phyloP scores from a whole-genome alignment of 2,797 vertebrate genomes.

The Notolepis coatsorum region DNA sequence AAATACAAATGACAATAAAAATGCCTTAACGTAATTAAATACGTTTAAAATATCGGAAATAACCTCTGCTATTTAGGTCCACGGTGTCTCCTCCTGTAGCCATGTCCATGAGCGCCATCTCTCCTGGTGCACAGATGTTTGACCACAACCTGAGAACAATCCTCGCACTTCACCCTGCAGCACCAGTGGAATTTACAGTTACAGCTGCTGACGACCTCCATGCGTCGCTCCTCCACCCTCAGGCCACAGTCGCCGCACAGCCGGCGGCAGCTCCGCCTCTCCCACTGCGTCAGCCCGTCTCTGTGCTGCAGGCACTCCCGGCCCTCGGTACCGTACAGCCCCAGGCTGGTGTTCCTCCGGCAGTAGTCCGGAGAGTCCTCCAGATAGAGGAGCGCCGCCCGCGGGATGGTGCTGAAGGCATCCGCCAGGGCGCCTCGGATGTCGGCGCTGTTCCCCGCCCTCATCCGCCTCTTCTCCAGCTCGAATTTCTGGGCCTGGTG shows the following conservation, averaged over 20 bases:
- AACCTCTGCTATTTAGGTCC: slow-evolving; percentile 64
- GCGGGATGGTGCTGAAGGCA: slow-evolving; percentile 82
- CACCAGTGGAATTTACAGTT: slow-evolving; percentile 99
- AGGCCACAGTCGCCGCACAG: slow-evolving; percentile 94
- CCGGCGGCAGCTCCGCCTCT: slow-evolving; percentile 88
- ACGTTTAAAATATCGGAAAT: not conserved
- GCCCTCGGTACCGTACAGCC: slow-evolving; percentile 91
- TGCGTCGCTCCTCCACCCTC: slow-evolving; percentile 86
- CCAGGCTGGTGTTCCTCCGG: slow-evolving; percentile 85
- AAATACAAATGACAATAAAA: not conserved
- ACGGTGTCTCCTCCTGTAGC: slow-evolving; percentile 66
- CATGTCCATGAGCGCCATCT: slow-evolving; percentile 50
- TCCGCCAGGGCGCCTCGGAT: slow-evolving; percentile 83
- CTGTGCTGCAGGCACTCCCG: slow-evolving; percentile 90
- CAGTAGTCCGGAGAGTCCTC: slow-evolving; percentile 98
- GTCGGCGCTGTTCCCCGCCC: slow-evolving; percentile 92
- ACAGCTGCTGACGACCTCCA: slow-evolving; percentile 89
- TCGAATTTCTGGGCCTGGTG: slow-evolving; percentile 90
- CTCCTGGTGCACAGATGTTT: slow-evolving; percentile 87
- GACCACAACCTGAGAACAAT: slow-evolving; percentile 86
- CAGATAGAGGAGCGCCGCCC: slow-evolving; percentile 89
- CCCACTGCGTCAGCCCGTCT: slow-evolving; percentile 85
- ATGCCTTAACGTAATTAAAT: not conserved
- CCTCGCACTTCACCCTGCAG: slow-evolving; percentile 93
- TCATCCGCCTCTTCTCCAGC: slow-evolving; percentile 85